Percentiles rank a stretch among this genome's conserved stretches.
These are phyloP conservation scores for Silurus asotus DNA, from an alignment of 2,113 vertebrate species.

Conservation along the genomic window DNA sequence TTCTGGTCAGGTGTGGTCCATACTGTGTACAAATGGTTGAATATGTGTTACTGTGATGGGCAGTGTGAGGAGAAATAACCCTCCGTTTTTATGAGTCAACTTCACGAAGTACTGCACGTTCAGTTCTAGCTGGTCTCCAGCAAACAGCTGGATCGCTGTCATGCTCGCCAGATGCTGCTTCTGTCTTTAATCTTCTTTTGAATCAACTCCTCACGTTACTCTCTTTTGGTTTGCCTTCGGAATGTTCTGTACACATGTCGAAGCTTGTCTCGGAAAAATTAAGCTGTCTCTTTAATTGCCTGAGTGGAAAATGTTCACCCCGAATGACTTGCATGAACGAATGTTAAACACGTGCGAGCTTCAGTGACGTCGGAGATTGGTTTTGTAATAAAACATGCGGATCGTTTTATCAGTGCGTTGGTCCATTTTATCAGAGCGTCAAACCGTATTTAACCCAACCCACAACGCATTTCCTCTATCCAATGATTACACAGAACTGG, in stretches of 20 bases:
- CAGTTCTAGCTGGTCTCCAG: background rate
- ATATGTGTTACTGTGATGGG: no score
- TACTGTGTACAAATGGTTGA: no score
- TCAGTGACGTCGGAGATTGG: background rate
- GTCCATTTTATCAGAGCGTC: background rate
- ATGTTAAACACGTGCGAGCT: background rate
- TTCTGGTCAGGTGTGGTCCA: no score
- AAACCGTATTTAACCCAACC: background rate
- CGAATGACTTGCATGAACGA: background rate
- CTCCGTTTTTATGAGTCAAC: background rate
- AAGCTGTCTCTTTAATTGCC: background rate
- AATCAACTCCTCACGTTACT: background rate
- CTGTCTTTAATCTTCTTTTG: conserved; percentile 17
- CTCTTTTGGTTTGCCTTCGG: background rate
- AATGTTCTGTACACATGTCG: background rate
- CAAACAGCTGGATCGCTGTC: conserved; percentile 1
- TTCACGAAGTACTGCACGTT: background rate
- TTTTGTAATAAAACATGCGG: background rate
- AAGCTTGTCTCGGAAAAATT: background rate
- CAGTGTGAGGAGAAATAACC: no score
- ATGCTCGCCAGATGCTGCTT: background rate
- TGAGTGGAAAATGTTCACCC: background rate
- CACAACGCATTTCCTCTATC: background rate
- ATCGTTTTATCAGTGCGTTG: background rate
- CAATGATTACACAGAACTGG: background rate